Conservation (phyloP, 2,888 invertebrate species). For the Hanleya hanleyi region DNA sequence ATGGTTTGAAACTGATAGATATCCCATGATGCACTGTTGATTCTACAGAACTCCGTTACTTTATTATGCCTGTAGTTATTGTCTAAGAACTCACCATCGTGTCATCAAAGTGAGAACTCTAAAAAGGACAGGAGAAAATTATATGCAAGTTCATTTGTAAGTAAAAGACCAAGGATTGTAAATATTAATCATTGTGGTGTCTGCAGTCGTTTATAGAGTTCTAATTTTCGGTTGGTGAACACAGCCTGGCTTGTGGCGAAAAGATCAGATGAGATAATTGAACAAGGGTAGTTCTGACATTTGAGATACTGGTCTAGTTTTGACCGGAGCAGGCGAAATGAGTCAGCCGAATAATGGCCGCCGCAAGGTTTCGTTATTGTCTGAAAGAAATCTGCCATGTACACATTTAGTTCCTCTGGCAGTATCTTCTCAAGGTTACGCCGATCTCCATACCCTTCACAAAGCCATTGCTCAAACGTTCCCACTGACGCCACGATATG, state of each 20-base stretch:
- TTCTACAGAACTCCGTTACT: no score
- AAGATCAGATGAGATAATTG: not conserved
- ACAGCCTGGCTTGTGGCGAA: not conserved
- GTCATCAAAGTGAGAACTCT: no score
- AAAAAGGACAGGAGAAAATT: no score
- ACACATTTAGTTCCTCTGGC: not conserved
- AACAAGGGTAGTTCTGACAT: not conserved
- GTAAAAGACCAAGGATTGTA: no score
- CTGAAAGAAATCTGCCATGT: not conserved
- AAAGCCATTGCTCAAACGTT: not conserved
- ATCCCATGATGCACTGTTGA: no score
- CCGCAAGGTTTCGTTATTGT: not conserved
- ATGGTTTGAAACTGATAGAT: no score
- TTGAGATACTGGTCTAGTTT: not conserved
- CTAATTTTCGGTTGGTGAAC: no score
- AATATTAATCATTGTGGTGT: no score
- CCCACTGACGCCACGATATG: not conserved
- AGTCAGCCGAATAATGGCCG: not conserved
- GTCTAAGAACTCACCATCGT: no score
- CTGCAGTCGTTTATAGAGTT: no score
- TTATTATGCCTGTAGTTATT: no score
- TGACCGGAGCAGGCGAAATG: not conserved
- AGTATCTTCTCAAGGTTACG: not conserved
- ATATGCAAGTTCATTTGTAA: no score
- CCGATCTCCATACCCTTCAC: not conserved